Evolutionary conservation across 2,113 vertebrate species (phyloP).

Genomic region (Shinisaurus crocodilurus): DNA sequence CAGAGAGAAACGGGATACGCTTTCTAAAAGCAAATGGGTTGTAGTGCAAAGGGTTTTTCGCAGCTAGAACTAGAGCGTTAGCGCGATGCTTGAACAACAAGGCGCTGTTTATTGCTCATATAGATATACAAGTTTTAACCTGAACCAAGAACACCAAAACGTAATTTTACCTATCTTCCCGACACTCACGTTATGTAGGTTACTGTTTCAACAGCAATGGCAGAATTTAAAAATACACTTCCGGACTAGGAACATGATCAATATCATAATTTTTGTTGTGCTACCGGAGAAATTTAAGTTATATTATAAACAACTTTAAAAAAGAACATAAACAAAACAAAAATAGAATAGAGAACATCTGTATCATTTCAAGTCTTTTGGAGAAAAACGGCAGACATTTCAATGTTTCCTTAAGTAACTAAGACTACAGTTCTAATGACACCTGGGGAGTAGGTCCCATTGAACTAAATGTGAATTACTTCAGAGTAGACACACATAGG

Average conservation of each 20-base stretch:
- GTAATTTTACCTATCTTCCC: background rate
- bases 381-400: conserved; percentile 7
- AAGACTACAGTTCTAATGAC: no score
- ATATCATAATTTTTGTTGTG: background rate
- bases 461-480: no score
- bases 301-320: background rate
- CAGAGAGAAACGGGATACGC: fast-evolving
- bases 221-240: background rate
- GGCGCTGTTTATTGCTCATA: background rate
- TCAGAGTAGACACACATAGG: no score
- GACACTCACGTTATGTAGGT: background rate
- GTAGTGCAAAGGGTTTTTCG: background rate
- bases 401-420: conserved; percentile 35
- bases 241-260: background rate
- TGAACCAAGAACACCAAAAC: background rate
- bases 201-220: background rate
- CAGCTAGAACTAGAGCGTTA: background rate
- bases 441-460: no score
- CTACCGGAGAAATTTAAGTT: conserved; percentile 7
- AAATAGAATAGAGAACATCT: background rate
- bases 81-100: no score
- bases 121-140: background rate
- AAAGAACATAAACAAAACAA: background rate
- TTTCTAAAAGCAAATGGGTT: background rate
- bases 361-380: background rate